A percentile compares a stretch with the other conserved stretches of the same genome.
Evolutionary conservation across 2,888 invertebrate genomes (phyloP).

Genomic region (Calliopum simillimum): DNA sequence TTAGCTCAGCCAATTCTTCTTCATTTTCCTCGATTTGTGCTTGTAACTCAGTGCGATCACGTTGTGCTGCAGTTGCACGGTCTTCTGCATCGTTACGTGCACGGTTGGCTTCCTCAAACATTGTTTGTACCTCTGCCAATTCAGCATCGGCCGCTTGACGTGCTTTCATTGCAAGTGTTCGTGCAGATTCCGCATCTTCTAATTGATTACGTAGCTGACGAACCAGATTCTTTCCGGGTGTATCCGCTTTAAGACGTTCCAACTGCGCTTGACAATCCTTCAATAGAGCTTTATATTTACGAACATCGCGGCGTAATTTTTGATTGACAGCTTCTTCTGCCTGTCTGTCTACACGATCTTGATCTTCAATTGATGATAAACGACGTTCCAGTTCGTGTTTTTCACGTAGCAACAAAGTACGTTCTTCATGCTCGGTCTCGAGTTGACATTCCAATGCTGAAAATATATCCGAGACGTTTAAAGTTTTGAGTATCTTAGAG

Average conservation of each 20-base stretch:
- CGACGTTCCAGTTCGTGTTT: slow-evolving; percentile 92
- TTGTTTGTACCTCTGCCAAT: slow-evolving; percentile 82
- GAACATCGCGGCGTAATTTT: slow-evolving; percentile 86
- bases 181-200: slow-evolving; percentile 90
- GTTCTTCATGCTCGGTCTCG: slow-evolving; percentile 93
- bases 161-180: slow-evolving; percentile 86
- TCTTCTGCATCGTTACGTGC: slow-evolving; percentile 85
- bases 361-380: slow-evolving; percentile 81
- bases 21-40: slow-evolving; percentile 93
- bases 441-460: slow-evolving; percentile 88
- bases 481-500: not conserved
- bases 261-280: slow-evolving; percentile 93
- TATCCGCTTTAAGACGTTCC: slow-evolving; percentile 88
- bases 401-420: slow-evolving; percentile 86
- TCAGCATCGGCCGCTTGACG: slow-evolving; percentile 89
- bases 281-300: slow-evolving; percentile 88
- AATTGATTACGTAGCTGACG: slow-evolving; percentile 85
- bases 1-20: slow-evolving; percentile 89
- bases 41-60: slow-evolving; percentile 86
- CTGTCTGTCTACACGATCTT: slow-evolving; percentile 78
- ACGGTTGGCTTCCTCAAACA: slow-evolving; percentile 84
- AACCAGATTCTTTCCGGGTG: slow-evolving; percentile 82
- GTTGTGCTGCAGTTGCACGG: slow-evolving; percentile 74
- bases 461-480: not conserved
- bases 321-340: slow-evolving; percentile 79